Evolutionary conservation across 2,888 invertebrate species (phyloP), one percentile per base, ranked within the genome.

Genomic region (Philereme vetulata): DNA sequence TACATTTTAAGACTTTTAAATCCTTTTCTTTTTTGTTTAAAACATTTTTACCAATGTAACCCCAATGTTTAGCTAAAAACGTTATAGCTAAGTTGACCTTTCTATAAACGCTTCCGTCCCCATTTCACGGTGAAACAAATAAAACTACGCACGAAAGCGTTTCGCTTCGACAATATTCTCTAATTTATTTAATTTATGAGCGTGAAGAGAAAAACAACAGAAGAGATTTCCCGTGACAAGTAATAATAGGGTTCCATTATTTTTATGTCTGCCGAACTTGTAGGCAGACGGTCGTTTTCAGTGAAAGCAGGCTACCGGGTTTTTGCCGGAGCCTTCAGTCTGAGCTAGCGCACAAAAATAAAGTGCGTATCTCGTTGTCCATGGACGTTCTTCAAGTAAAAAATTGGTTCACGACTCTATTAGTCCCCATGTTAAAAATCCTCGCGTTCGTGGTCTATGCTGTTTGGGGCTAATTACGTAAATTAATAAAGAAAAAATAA

Each of bases 251-350:
- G 53, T 72, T 76, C 72, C 69, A 72, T 71, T 67, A 64, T 59
- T 68, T 67, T 40, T 74, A 77, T 63, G 64, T 77, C 77, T 72
- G 65, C 65, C 65, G 64, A 73, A 69, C 65, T 70, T 52, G 64
- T 51, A 48, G 56, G 43, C 42, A 60, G 51, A 60, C n/a, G 43
- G 5, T 9, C 4, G 35, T 10, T 60, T 60, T 49, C 11, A 9
- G 9, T 44, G 6, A 48, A 56, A 60, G 9, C 60, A 44, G 60
- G 48, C 49, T 44, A 21, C 44, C 21, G 11, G 11, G 21, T 7
- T 7, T 10, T 11, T 44, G 8, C 2, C 21, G 21, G 21, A 21
- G 21, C 21, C 21, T 21, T 21, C 5, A 44, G 21, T 44, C 21
- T 3, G 10, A 44, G 7, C 3, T 8, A 11, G 4, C 11, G 9